Evolutionary conservation across 2,113 vertebrate genomes (phyloP).

Genomic region (Tauraco erythrolophus): DNA sequence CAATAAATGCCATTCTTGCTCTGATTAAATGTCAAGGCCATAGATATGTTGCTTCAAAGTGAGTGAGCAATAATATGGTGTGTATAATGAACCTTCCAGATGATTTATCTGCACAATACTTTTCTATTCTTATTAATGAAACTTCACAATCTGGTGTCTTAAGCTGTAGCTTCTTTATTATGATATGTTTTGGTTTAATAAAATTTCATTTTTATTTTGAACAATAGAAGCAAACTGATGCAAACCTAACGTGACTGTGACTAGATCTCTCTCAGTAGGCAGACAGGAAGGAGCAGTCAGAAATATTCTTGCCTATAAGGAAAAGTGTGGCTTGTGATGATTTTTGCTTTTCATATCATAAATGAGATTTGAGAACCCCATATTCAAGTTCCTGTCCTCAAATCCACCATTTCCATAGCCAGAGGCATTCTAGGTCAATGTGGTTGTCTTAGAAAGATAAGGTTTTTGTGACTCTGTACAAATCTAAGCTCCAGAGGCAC

Average conservation of each 20-base stretch:
- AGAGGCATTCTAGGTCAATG: neutral
- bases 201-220: neutral
- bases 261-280: neutral
- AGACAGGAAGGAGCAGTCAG: neutral
- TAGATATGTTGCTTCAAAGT: conserved; percentile 55
- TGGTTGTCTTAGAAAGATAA: conserved; percentile 46
- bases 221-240: neutral
- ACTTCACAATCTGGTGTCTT: neutral
- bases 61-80: conserved; percentile 35
- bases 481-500: conserved; percentile 11
- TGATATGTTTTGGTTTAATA: neutral
- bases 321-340: neutral
- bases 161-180: neutral
- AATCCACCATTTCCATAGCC: conserved; percentile 14
- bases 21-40: conserved; percentile 72
- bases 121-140: neutral
- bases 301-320: neutral
- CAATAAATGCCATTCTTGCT: conserved; percentile 52
- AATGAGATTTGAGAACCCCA: neutral
- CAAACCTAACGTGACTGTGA: neutral
- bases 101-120: neutral
- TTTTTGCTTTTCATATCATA: neutral
- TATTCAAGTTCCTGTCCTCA: neutral
- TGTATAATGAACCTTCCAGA: conserved; percentile 12
- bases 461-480: neutral